Evolutionary conservation across 1,140 invertebrate species (phyloP), one percentile per base, ranked within the genome.

Genomic region (Antheraea pernyi): DNA sequence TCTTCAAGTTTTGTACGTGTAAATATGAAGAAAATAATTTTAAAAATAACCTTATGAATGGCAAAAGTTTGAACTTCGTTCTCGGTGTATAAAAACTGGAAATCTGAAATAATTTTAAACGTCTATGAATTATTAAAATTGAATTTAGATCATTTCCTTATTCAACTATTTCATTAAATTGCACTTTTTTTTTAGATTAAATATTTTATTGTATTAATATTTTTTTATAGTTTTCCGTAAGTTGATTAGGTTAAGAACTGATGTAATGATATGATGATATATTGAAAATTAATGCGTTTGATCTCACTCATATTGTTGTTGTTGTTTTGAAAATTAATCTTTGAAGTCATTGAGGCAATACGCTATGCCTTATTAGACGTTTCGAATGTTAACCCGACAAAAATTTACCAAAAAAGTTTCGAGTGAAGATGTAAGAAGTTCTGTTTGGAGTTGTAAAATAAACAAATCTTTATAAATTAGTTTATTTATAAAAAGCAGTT

Each of bases 391-490:
- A 75, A 73, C 63, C 67, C 74, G 75, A 78, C 78, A 74, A 64
- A 79, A 82, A 83, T 80, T 78, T 75, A 83, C 77, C 78, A 75
- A 78, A 77, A 76, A 77, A 53, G 69, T 74, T 78, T 68, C 72
- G 77, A 42, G 7, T 42, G 7, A 42, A 16, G 5, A 53, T 16
- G 16, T 79, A 76, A 82, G 79, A 80, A 79, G 84, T 85, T 80
- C 72, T 81, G 78, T 75, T 81, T 42, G 81, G 85, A 84, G 65
- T 76, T 84, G 80, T 86, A 85, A 75, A 75, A 78, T 79, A 80
- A 80, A 79, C 70, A 46, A 79, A 67, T 62, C 66, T 74, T 70
- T 75, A 71, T 62, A 64, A 19, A 62, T 68, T 68, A 30, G 18
- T 53, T 65, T 46, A 67, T 48, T n/a, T n/a, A 69, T 72, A 71